Percentiles rank a stretch among this genome's conserved stretches.
Evolutionary conservation across 2,888 invertebrate genomes (phyloP).

Genomic region (Dione juno): DNA sequence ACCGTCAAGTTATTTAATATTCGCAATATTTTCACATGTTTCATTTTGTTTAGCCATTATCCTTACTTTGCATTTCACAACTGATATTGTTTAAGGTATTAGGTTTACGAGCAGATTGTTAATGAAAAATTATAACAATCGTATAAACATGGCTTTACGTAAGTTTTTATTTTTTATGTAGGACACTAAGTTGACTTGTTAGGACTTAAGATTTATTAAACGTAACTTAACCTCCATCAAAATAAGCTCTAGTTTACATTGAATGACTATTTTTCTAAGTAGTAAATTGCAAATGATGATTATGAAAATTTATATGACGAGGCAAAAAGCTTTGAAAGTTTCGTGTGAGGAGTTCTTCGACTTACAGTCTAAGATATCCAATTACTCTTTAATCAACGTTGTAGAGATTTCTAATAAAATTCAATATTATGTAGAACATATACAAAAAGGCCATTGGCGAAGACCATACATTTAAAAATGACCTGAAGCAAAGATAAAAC

Average conservation of each 20-base stretch:
- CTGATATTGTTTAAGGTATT: not conserved
- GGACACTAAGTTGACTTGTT: too few relatives aligned
- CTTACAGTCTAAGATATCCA: not conserved
- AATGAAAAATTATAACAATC: not conserved
- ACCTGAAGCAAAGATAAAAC: too few relatives aligned
- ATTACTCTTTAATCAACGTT: not conserved
- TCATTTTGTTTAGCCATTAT: not conserved
- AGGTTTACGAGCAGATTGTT: not conserved
- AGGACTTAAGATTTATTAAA: too few relatives aligned
- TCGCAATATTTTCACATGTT: not conserved
- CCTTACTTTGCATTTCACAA: not conserved
- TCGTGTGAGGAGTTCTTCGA: not conserved
- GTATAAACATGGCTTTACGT: too few relatives aligned
- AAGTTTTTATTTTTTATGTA: too few relatives aligned
- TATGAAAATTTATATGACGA: constrained; percentile 17
- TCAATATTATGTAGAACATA: too few relatives aligned
- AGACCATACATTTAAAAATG: too few relatives aligned
- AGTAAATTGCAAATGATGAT: constrained; percentile 14
- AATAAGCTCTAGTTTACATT: constrained; percentile 1
- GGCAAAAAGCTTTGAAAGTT: constrained; percentile 1
- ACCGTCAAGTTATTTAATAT: constrained; percentile 29
- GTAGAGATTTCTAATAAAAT: constrained; percentile 5
- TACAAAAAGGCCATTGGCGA: too few relatives aligned
- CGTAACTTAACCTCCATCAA: not conserved
- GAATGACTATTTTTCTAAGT: not conserved